Conservation (phyloP, 2,113 vertebrate species). For the Nycticorax nycticorax region DNA sequence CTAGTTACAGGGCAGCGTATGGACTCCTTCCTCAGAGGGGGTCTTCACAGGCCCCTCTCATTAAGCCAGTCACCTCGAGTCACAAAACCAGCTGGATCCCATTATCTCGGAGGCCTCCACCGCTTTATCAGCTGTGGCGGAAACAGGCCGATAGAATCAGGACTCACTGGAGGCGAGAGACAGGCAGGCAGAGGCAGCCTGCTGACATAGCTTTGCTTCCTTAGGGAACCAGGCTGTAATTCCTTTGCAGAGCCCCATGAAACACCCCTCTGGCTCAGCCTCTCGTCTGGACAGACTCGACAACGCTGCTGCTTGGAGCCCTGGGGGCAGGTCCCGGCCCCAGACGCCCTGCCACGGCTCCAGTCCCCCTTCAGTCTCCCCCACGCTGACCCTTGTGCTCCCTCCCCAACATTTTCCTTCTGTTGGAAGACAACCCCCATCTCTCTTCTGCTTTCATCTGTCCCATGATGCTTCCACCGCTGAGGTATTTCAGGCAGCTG, state of each 20-base stretch:
- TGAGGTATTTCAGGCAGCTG: background rate
- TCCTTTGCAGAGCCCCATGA: background rate
- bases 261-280: background rate
- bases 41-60: background rate
- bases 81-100: conserved; percentile 49
- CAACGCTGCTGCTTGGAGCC: background rate
- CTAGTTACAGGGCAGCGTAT: background rate
- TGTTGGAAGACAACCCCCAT: background rate
- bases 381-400: background rate
- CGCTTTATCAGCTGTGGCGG: background rate
- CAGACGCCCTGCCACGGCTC: background rate
- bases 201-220: conserved; percentile 14
- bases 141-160: background rate
- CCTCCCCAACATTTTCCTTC: background rate
- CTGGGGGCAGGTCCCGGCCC: background rate
- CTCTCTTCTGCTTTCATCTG: background rate
- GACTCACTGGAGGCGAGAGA: background rate
- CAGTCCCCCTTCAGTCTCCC: background rate
- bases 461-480: background rate
- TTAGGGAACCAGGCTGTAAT: background rate
- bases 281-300: background rate
- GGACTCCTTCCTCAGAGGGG: background rate
- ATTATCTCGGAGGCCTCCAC: conserved; percentile 27
- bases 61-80: conserved; percentile 49
- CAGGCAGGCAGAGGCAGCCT: background rate